These are phyloP conservation scores for Accipiter fasciatus DNA, from an alignment of 2,797 vertebrate species.

Conservation along the genomic window DNA sequence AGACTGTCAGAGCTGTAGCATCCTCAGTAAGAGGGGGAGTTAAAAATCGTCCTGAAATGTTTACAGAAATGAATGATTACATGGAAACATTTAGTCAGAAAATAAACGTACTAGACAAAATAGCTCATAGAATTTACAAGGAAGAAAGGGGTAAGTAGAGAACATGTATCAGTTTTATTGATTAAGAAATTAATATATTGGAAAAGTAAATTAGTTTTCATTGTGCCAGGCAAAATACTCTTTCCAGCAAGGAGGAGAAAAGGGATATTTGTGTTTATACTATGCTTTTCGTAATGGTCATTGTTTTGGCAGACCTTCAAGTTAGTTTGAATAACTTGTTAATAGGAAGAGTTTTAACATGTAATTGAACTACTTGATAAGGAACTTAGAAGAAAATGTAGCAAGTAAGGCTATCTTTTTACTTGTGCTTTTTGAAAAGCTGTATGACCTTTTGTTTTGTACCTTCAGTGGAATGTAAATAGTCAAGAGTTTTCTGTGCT, in stretches of 20 bases:
- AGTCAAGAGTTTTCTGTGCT: background rate
- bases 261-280: background rate
- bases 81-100: conserved; percentile 88
- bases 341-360: background rate
- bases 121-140: conserved; percentile 91
- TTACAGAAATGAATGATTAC: conserved; percentile 86
- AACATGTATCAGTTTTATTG: background rate
- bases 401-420: background rate
- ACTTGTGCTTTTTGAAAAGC: background rate
- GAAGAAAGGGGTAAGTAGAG: conserved; percentile 86
- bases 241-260: background rate
- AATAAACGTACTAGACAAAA: conserved; percentile 87
- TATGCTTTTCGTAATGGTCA: background rate
- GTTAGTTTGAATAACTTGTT: background rate
- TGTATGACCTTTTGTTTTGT: background rate
- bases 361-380: background rate
- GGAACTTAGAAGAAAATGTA: background rate
- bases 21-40: conserved; percentile 83
- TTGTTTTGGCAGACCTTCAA: background rate
- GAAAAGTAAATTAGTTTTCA: background rate
- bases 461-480: background rate
- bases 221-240: background rate
- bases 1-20: conserved; percentile 87
- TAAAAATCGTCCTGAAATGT: conserved; percentile 86
- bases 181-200: background rate